phyloP scores from a whole-genome alignment of 2,797 vertebrate species.

The Lutjanus argentimaculatus region DNA sequence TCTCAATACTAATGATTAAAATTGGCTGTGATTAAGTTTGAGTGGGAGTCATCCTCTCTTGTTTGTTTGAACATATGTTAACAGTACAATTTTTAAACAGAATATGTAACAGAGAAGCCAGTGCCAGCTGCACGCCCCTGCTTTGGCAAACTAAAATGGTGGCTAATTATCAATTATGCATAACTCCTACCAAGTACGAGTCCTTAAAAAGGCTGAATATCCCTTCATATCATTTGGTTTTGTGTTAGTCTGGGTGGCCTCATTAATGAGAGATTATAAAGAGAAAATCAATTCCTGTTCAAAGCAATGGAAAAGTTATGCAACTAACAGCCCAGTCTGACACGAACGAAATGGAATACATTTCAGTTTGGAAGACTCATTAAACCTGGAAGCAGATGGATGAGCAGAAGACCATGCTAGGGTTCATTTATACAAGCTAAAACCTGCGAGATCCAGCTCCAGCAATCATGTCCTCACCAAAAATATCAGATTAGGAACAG shows the following conservation, averaged over 20 bases:
- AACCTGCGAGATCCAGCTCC: slow-evolving; percentile 18
- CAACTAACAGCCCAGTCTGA: slow-evolving; percentile 11
- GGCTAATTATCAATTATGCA: neutral
- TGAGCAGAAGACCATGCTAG: slow-evolving; percentile 37
- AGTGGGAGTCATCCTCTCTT: neutral
- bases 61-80: neutral
- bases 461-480: slow-evolving; percentile 18
- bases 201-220: slow-evolving; percentile 5
- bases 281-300: neutral
- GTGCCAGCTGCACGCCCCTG: neutral
- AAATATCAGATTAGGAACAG: slow-evolving; percentile 1
- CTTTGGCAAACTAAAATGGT: neutral
- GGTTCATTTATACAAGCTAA: slow-evolving; percentile 28
- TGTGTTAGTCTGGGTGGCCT: neutral
- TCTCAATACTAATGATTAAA: neutral
- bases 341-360: slow-evolving; percentile 13
- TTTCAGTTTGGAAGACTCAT: slow-evolving; percentile 36
- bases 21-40: neutral
- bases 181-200: neutral
- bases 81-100: neutral
- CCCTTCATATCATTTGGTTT: neutral
- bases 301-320: slow-evolving; percentile 4
- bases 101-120: slow-evolving; percentile 2
- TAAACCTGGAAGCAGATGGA: slow-evolving; percentile 51
- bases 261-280: slow-evolving; percentile 11